These are phyloP conservation scores for Drosophila athabasca DNA, from an alignment of 1,140 invertebrate species.

Conservation along the genomic window DNA sequence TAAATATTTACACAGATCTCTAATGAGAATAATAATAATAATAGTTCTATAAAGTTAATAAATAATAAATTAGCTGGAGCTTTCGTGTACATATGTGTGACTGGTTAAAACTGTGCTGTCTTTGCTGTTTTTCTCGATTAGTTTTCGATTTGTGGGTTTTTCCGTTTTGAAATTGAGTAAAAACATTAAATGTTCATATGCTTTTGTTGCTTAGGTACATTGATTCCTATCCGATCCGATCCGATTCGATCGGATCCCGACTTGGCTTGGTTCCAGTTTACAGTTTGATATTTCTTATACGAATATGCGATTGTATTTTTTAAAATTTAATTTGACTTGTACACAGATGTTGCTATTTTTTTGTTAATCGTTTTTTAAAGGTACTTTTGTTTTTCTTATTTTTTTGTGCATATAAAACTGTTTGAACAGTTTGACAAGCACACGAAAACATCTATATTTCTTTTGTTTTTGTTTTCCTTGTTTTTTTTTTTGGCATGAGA, in stretches of 20 bases:
- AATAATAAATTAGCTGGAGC: constrained; percentile 54
- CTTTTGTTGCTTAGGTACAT: constrained; percentile 57
- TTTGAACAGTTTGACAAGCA: constrained; percentile 25
- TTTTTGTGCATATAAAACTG: constrained; percentile 45
- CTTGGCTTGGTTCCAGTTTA: constrained; percentile 61
- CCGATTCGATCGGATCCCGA: constrained; percentile 16
- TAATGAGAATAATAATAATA: background rate
- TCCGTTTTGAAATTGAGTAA: constrained; percentile 14
- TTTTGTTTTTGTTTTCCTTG: constrained; percentile 19
- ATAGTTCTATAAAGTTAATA: constrained; percentile 23
- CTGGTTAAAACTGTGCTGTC: constrained; percentile 41
- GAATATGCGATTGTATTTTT: constrained; percentile 21
- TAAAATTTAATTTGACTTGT: constrained; percentile 52
- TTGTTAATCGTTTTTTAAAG: constrained; percentile 41
- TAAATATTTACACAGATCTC: constrained; percentile 38
- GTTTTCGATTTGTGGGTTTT: constrained; percentile 4
- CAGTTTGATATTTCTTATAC: constrained; percentile 55
- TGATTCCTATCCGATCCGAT: constrained; percentile 25
- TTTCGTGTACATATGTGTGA: background rate
- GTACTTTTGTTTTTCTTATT: constrained; percentile 51
- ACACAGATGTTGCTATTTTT: constrained; percentile 40
- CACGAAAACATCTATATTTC: constrained; percentile 9
- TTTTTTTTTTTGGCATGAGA: constrained; percentile 73
- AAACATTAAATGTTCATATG: constrained; percentile 54
- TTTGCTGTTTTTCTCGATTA: constrained; percentile 1